phyloP scores from a whole-genome alignment of 2,888 invertebrate species.

The Spialia ferax region DNA sequence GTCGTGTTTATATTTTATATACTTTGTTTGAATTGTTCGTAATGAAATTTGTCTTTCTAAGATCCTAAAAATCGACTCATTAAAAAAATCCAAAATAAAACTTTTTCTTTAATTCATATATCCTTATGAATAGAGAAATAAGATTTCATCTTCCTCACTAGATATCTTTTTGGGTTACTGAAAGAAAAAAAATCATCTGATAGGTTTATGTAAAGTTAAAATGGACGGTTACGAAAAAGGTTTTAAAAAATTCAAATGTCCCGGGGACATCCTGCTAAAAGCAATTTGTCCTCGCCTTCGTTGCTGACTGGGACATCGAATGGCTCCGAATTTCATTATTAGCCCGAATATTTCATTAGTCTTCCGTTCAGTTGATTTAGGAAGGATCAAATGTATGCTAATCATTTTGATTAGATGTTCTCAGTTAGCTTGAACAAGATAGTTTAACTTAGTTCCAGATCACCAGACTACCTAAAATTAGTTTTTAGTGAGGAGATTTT shows the following conservation, averaged over 20 bases:
- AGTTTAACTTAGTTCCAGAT: no score
- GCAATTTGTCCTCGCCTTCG: constrained; percentile 12
- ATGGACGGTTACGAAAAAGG: background rate
- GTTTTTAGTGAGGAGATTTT: no score
- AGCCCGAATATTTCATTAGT: constrained; percentile 27
- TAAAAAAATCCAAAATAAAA: no score
- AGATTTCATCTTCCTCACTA: no score
- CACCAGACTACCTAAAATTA: no score
- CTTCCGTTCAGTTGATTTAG: constrained; percentile 22
- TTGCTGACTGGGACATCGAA: background rate
- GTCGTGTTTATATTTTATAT: no score
- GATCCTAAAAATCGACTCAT: no score
- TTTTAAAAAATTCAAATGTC: constrained; percentile 14
- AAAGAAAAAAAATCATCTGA: background rate
- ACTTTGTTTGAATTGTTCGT: no score
- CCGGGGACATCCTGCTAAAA: constrained; percentile 8
- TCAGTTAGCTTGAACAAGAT: background rate
- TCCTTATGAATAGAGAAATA: no score
- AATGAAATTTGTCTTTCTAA: no score
- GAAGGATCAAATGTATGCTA: constrained; percentile 19
- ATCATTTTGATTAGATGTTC: constrained; percentile 19
- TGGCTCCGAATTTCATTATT: constrained; percentile 27
- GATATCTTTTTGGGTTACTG: no score
- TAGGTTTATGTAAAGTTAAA: background rate
- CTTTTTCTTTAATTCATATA: no score